These are phyloP conservation scores for Platyura marginata DNA, from an alignment of 1,140 invertebrate genomes.

Conservation along the genomic window DNA sequence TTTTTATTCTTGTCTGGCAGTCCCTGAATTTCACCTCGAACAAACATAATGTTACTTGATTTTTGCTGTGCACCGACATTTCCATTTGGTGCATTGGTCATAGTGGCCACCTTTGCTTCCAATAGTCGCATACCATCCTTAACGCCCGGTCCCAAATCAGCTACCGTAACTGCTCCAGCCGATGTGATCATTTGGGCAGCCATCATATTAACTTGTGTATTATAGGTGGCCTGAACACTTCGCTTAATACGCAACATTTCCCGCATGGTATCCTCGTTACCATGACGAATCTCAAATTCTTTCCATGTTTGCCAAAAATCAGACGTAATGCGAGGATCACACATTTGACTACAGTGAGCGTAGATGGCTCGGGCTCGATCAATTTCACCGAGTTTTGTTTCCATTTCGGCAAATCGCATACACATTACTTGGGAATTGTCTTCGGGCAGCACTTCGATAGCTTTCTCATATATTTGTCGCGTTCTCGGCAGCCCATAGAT, in stretches of 20 bases:
- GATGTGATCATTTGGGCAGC: constrained; percentile 87
- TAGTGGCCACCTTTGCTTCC: constrained; percentile 62
- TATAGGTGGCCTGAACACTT: constrained; percentile 92
- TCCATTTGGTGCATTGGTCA: constrained; percentile 24
- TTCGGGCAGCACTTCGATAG: constrained; percentile 85
- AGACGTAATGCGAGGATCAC: constrained; percentile 86
- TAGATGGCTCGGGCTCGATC: constrained; percentile 94
- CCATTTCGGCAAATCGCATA: constrained; percentile 89
- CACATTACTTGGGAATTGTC: constrained; percentile 92
- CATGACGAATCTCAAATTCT: constrained; percentile 97
- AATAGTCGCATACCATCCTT: constrained; percentile 76
- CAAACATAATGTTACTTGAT: constrained; percentile 60
- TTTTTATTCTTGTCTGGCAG: constrained; percentile 48
- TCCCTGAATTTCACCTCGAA: constrained; percentile 70
- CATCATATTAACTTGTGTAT: constrained; percentile 96
- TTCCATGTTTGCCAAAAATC: constrained; percentile 99
- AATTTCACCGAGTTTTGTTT: constrained; percentile 94
- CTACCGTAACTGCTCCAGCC: constrained; percentile 39
- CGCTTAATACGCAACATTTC: constrained; percentile 98
- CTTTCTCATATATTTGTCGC: constrained; percentile 93
- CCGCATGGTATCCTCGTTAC: constrained; percentile 98
- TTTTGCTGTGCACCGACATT: constrained; percentile 20
- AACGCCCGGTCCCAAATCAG: constrained; percentile 44
- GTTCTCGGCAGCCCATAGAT: constrained; percentile 95
- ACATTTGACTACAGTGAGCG: constrained; percentile 95